These are phyloP conservation scores for Eretmochelys imbricata DNA, from an alignment of 2,113 vertebrate species.

Conservation along the genomic window DNA sequence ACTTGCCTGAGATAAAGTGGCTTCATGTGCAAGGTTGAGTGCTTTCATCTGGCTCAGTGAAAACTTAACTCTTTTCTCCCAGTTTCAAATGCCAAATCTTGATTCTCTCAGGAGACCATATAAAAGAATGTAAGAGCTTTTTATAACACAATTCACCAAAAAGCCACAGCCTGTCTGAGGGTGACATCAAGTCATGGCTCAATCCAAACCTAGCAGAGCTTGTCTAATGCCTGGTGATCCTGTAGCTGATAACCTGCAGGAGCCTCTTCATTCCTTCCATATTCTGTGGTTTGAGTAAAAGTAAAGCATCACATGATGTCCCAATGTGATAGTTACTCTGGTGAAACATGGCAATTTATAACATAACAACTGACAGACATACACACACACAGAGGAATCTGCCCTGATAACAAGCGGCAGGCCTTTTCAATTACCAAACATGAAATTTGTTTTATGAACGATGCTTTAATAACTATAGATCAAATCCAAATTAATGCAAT, in stretches of 20 bases:
- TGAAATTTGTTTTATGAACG: background rate
- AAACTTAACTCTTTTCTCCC: background rate
- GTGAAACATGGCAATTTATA: background rate
- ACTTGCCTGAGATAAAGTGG: accelerated
- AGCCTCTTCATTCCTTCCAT: background rate
- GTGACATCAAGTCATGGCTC: background rate
- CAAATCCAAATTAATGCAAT: background rate
- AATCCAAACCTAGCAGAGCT: background rate
- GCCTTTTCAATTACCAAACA: background rate
- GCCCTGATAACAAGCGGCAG: background rate
- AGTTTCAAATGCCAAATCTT: accelerated
- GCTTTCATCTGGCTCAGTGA: background rate
- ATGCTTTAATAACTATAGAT: background rate
- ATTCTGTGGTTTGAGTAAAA: background rate
- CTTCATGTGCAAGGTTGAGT: accelerated
- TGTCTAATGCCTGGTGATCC: background rate
- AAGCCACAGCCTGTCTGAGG: accelerated
- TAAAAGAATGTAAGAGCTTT: accelerated
- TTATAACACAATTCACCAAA: background rate
- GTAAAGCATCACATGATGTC: background rate
- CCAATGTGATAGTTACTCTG: background rate
- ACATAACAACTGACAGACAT: background rate
- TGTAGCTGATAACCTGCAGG: background rate
- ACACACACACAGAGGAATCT: background rate
- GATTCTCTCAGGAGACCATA: accelerated